Conservation (phyloP, 1,140 invertebrate species). For the Aphidius gifuensis region DNA sequence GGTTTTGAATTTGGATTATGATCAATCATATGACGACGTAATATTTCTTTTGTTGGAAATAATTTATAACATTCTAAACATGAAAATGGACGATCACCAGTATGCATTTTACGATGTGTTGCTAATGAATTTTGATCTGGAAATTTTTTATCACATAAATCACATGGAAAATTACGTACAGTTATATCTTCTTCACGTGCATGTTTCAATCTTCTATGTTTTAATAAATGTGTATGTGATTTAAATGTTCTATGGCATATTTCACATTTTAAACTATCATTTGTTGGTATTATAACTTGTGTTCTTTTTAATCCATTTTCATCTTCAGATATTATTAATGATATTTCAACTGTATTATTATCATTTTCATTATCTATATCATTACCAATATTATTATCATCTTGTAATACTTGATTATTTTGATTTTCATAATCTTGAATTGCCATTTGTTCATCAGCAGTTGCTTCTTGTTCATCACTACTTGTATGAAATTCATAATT, state of each 20-base stretch:
- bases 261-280: constrained; percentile 49
- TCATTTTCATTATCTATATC: constrained; percentile 40
- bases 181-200: constrained; percentile 53
- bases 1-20: constrained; percentile 51
- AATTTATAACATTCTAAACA: constrained; percentile 52
- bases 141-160: constrained; percentile 52
- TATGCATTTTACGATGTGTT: constrained; percentile 48
- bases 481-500: constrained; percentile 50
- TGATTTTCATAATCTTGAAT: constrained; percentile 31
- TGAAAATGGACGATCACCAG: constrained; percentile 48
- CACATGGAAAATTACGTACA: constrained; percentile 53
- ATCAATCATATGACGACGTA: constrained; percentile 46
- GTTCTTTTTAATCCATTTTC: constrained; percentile 52
- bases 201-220: constrained; percentile 51
- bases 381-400: background rate
- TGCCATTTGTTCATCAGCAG: constrained; percentile 5
- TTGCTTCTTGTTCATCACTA: constrained; percentile 23
- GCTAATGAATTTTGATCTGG: constrained; percentile 52
- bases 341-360: constrained; percentile 52
- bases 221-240: constrained; percentile 48
- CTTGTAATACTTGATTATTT: constrained; percentile 11
- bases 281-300: constrained; percentile 54
- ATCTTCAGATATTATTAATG: constrained; percentile 52
- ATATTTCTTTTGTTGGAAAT: constrained; percentile 47
- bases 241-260: constrained; percentile 52